Conservation (phyloP, 1,140 invertebrate species). For the Sitodiplosis mosellana region DNA sequence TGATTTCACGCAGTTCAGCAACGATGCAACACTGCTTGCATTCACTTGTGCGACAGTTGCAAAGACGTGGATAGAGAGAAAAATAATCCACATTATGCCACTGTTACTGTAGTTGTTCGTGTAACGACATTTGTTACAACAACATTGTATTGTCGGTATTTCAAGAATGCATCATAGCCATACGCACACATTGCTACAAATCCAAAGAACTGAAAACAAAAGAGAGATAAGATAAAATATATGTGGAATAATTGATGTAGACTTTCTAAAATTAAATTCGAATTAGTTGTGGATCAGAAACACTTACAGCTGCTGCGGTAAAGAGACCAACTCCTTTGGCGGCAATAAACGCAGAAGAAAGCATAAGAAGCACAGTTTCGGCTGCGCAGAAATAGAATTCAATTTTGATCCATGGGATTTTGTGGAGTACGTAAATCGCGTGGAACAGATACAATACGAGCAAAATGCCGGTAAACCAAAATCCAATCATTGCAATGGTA, state of each 20-base stretch:
- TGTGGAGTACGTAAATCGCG: conserved; percentile 65
- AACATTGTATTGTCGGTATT: neutral
- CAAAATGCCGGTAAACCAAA: conserved; percentile 66
- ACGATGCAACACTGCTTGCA: too few relatives aligned
- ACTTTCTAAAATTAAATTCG: conserved; percentile 3
- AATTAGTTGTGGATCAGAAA: neutral
- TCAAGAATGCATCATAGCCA: conserved; percentile 50
- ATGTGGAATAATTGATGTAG: too few relatives aligned
- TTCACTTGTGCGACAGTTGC: too few relatives aligned
- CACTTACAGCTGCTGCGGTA: conserved; percentile 48
- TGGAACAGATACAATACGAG: conserved; percentile 70
- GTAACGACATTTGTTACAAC: too few relatives aligned
- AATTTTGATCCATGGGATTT: conserved; percentile 72
- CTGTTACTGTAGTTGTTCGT: too few relatives aligned
- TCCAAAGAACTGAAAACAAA: conserved; percentile 55
- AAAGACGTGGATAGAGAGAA: too few relatives aligned
- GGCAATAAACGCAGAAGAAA: conserved; percentile 44
- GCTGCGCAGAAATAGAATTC: conserved; percentile 56
- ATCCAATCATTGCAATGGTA: conserved; percentile 67
- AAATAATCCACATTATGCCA: too few relatives aligned
- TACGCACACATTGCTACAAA: conserved; percentile 58
- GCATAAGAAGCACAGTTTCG: conserved; percentile 50
- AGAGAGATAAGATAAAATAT: conserved; percentile 2
- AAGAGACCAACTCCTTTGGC: conserved; percentile 33
- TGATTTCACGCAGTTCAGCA: too few relatives aligned